These are phyloP conservation scores for Lynx canadensis DNA, from an alignment of 2,113 vertebrate species.

Conservation along the genomic window DNA sequence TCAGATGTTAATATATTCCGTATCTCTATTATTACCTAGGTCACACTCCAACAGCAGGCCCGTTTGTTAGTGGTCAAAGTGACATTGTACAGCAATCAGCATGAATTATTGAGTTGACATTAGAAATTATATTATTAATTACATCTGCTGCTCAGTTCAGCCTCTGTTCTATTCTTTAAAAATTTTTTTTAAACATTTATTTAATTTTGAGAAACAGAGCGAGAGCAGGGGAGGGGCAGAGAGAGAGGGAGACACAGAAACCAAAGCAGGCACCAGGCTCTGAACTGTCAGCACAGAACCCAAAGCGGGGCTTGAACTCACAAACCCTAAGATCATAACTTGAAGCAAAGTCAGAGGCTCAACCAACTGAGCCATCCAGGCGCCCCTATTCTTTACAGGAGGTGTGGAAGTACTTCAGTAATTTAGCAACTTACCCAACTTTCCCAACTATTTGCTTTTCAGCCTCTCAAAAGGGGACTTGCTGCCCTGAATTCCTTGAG, in stretches of 20 bases:
- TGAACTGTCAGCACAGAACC: too few species aligned
- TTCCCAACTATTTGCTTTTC: neutral
- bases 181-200: too few species aligned
- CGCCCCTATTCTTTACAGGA: neutral
- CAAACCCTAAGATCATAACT: too few species aligned
- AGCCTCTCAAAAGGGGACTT: neutral
- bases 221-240: too few species aligned
- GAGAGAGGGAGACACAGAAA: too few species aligned
- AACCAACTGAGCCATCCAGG: too few species aligned
- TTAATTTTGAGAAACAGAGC: too few species aligned
- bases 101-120: conserved; percentile 58
- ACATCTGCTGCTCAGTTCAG: neutral
- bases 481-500: neutral
- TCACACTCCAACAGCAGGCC: neutral
- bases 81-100: conserved; percentile 1
- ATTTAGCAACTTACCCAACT: neutral
- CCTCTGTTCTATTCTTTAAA: neutral
- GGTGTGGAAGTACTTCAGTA: neutral
- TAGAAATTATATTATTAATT: conserved; percentile 51
- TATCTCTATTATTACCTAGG: neutral
- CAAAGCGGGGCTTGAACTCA: too few species aligned
- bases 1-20: neutral
- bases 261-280: too few species aligned
- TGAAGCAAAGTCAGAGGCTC: too few species aligned
- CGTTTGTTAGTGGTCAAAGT: conserved; percentile 41